Base-by-base conservation (phyloP, 2,113 vertebrate genomes). In the Osmerus mordax region DNA sequence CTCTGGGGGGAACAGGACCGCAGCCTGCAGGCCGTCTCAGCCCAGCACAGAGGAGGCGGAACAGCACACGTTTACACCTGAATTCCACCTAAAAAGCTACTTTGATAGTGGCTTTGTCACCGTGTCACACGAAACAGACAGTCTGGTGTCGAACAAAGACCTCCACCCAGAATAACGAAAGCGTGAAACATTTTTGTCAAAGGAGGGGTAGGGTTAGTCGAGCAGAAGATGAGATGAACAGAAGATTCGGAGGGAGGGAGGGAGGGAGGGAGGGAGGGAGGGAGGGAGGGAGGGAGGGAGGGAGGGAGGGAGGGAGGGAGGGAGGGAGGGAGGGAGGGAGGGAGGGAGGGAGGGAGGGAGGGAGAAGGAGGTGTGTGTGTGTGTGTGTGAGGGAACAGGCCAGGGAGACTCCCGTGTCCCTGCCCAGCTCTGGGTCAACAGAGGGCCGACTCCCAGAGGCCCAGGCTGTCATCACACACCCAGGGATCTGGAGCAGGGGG, bases 401-500 rank as follows among this genome's bases (percentile, higher is more conserved):
- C 32, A 84, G 67, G 60, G 66, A 47, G 47, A 59, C 82, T 69
- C 32, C 32, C 73, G 73, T 76, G 61, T 41, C 63, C 65, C 61
- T 16, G 67, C 65, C 69, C 77, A 78, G 75, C 79, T 80, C 66
- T 76, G 78, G 83, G 75, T 83, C 78, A 53, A 67, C 65, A 68
- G 70, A 66, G 67, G 74, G 69, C 67, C 65, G 54, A 63, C 53
- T 81, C 82, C 71, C 74, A 77, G 59, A 66, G 72, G 81, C 19
- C 67, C 72, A 28, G 13, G 25, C 36, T 41, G 19, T 41, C 3
- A 41, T 19, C 63, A 65, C 61, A 69, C 59, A 63, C 53, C 32
- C 32, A 36, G 32, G 32, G 7, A 36, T 6, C 32, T 36, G 32
- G 32, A 0, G 32, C 32, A 36, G 32, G 32, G 32, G 65, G 5